Evolutionary conservation across 2,113 vertebrate genomes (phyloP).

Genomic region (Syngnathoides biaculeatus): DNA sequence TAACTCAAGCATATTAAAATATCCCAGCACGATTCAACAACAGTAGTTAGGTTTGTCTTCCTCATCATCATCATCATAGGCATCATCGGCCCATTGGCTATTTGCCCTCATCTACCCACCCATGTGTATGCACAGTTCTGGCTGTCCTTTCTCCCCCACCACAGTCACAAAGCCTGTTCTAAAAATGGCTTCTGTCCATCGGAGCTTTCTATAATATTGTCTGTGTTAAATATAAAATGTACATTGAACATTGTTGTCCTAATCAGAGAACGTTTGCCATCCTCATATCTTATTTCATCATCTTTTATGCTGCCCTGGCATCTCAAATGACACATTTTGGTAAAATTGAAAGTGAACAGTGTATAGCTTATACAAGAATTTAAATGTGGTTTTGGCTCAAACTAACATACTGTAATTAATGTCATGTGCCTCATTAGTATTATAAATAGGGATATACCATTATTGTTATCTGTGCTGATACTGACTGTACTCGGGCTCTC

Average conservation of each 20-base stretch:
- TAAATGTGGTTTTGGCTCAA: neutral
- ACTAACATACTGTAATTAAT: neutral
- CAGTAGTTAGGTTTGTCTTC: slow-evolving; percentile 45
- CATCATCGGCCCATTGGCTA: slow-evolving; percentile 59
- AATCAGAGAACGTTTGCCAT: slow-evolving; percentile 28
- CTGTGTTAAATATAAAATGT: neutral
- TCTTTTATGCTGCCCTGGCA: slow-evolving; percentile 36
- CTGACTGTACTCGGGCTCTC: too few relatives aligned
- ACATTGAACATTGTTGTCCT: neutral
- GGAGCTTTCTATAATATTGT: slow-evolving; percentile 11
- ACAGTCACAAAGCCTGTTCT: slow-evolving; percentile 23
- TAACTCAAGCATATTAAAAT: slow-evolving; percentile 60
- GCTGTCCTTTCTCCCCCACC: slow-evolving; percentile 28
- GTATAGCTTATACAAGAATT: neutral
- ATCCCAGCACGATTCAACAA: slow-evolving; percentile 59
- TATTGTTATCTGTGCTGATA: too few relatives aligned
- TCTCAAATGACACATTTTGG: slow-evolving; percentile 13
- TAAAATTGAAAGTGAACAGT: neutral
- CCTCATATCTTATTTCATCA: slow-evolving; percentile 26
- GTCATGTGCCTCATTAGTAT: neutral
- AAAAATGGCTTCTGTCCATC: slow-evolving; percentile 34
- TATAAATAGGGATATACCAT: too few relatives aligned
- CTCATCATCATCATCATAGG: slow-evolving; percentile 29
- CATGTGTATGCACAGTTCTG: slow-evolving; percentile 27
- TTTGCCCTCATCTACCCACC: slow-evolving; percentile 32